A percentile compares a stretch with the other conserved stretches of the same genome.
Conservation (phyloP, 2,113 vertebrate species). For the Caranx ignobilis region DNA sequence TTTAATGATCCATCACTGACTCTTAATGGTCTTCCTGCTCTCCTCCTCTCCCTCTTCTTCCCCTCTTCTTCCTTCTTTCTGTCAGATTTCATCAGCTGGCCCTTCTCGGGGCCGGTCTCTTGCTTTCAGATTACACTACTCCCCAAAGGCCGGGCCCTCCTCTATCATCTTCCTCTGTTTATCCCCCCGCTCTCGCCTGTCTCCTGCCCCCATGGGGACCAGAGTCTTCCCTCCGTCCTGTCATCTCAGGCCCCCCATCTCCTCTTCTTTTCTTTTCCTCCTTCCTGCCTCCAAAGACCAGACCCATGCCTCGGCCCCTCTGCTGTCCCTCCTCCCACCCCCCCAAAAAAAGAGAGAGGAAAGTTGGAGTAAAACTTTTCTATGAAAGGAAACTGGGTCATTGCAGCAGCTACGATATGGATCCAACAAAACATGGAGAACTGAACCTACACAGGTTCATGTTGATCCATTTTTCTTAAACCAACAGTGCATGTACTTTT, state of each 20-base stretch:
- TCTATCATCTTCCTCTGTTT: conserved; percentile 60
- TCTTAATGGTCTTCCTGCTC: conserved; percentile 29
- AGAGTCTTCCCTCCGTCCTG: conserved; percentile 34
- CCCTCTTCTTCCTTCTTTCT: conserved; percentile 33
- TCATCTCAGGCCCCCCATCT: conserved; percentile 47
- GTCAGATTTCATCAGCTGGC: conserved; percentile 72
- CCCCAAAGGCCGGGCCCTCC: conserved; percentile 50
- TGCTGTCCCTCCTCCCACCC: background rate
- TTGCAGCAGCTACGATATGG: background rate
- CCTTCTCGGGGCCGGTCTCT: conserved; percentile 43
- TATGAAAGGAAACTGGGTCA: conserved; percentile 7
- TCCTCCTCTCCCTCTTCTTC: background rate
- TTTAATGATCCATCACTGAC: conserved; percentile 43
- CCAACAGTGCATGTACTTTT: no score
- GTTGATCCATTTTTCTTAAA: background rate
- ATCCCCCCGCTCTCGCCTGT: conserved; percentile 18
- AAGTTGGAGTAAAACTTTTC: conserved; percentile 26
- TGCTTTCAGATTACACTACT: conserved; percentile 73
- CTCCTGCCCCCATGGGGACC: conserved; percentile 38
- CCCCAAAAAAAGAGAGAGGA: background rate
- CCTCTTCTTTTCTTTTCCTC: conserved; percentile 19
- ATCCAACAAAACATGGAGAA: background rate
- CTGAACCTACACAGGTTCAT: background rate
- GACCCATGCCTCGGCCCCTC: conserved; percentile 2
- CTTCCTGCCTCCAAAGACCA: conserved; percentile 30